A percentile compares a stretch with the other conserved stretches of the same genome.
Evolutionary conservation across 23 tunicate genomes (phyloP).

Genomic region (Trididemnum clinides): DNA sequence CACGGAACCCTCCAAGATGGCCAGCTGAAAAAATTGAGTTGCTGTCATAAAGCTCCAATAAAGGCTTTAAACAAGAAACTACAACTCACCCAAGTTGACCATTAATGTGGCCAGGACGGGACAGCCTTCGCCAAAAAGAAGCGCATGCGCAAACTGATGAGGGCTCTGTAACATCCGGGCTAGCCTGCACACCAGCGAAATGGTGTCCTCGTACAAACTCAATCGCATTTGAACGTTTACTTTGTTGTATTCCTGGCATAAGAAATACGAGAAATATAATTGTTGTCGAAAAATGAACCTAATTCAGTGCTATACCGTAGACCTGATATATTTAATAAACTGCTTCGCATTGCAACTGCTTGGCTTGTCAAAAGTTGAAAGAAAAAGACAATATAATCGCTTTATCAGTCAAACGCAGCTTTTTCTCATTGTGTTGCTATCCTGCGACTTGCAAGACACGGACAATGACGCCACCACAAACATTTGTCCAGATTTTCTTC

Average conservation of each 20-base stretch:
- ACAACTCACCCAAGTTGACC: slow-evolving; percentile 66
- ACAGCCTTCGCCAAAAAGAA: slow-evolving; percentile 84
- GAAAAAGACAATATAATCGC: too few species aligned
- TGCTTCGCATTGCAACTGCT: too few species aligned
- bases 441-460: too few species aligned
- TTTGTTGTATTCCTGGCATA: slow-evolving; percentile 93
- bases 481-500: too few species aligned
- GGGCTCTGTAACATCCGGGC: slow-evolving; percentile 67
- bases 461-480: too few species aligned
- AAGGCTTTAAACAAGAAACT: too few species aligned
- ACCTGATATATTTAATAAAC: too few species aligned
- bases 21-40: slow-evolving; percentile 76
- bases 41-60: too few species aligned
- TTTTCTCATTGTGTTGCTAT: too few species aligned
- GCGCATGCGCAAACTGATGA: slow-evolving; percentile 52
- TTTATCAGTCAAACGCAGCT: neutral
- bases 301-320: too few species aligned
- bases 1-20: slow-evolving; percentile 79
- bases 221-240: slow-evolving; percentile 70
- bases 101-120: slow-evolving; percentile 62
- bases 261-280: neutral
- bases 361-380: too few species aligned
- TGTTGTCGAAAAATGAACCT: neutral
- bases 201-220: slow-evolving; percentile 75
- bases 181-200: slow-evolving; percentile 63